Evolutionary conservation across 1,140 invertebrate species (phyloP), one percentile per base, ranked within the genome.

Genomic region (Caerostris extrusa): DNA sequence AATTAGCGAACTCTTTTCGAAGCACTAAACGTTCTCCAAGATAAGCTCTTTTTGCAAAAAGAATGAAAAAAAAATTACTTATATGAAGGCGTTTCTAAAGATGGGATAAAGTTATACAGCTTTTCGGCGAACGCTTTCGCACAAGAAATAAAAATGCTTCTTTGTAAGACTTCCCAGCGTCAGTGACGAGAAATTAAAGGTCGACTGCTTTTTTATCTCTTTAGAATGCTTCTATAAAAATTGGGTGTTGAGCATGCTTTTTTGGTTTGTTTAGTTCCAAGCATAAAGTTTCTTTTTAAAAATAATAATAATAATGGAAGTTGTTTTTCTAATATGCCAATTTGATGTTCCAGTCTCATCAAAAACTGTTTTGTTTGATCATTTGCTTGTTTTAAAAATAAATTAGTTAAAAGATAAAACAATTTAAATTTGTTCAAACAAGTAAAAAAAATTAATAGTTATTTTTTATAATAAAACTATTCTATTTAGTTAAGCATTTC

Each of bases 121-220:
- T 77, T 77, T 77, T 53, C 69, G 12, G 5, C 19, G 69, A 77
- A 77, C 19, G 19, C 7, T 34, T 34, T 77, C 19, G n/a, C 61
- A 50, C 69, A 34, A 77, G 69, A 77, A 77, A 77, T 77, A 77
- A 77, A 77, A 77, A 77, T 77, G 69, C 19, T 50, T 77, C 69
- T 50, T 19, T 77, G 19, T 77, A 77, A 77, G 69, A 50, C 69
- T 77, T 77, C 69, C 7, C 69, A 50, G 8, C 19, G 34, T 77
- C 69, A 8, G 19, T 34, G 69, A 77, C 19, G 69, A 77, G 69
- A 77, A 77, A 77, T 77, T 77, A 77, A 77, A 19, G 64, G n/a
- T 69, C 60, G 1, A 7, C 7, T 34, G 12, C 12, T 7, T 5
- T 69, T 77, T 77, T 77, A 50, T 50, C 12, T 34, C 12, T 77